Percentiles rank a stretch among this genome's conserved stretches.
phyloP scores from a whole-genome alignment of 2,797 vertebrate species.

The Mormyrus hasselquistii region DNA sequence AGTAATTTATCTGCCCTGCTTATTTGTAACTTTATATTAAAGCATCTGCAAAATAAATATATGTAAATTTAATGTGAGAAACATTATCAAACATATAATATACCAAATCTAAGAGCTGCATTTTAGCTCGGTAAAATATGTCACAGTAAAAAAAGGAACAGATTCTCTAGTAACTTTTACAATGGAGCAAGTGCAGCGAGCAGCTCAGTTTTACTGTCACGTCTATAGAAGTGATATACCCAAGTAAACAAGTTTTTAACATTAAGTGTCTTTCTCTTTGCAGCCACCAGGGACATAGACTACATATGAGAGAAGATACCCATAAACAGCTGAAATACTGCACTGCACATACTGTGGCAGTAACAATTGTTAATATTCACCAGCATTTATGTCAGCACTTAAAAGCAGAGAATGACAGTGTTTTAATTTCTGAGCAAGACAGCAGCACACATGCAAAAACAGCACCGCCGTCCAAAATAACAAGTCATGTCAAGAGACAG shows the following conservation, averaged over 20 bases:
- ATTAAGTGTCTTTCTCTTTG: background rate
- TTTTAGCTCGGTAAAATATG: background rate
- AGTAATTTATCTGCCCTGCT: background rate
- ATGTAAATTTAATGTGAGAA: conserved; percentile 32
- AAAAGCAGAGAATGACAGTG: background rate
- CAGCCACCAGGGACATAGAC: background rate
- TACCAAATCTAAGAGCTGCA: background rate
- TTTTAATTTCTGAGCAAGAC: background rate
- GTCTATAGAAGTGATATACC: background rate
- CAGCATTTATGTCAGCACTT: background rate
- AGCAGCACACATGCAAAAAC: background rate
- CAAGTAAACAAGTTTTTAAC: background rate
- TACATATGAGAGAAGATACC: background rate
- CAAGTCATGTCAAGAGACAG: background rate
- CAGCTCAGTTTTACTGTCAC: background rate
- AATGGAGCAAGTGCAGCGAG: background rate
- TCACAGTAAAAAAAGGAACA: background rate
- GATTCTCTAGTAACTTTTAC: background rate
- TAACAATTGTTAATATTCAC: background rate
- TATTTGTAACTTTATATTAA: conserved; percentile 21
- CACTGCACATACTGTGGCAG: background rate
- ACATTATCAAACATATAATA: conserved; percentile 3
- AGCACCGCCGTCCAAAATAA: background rate
- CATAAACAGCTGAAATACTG: background rate
- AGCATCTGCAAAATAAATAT: conserved; percentile 25